These are phyloP conservation scores for Bombus balteatus DNA, from an alignment of 1,140 invertebrate species.

Conservation along the genomic window DNA sequence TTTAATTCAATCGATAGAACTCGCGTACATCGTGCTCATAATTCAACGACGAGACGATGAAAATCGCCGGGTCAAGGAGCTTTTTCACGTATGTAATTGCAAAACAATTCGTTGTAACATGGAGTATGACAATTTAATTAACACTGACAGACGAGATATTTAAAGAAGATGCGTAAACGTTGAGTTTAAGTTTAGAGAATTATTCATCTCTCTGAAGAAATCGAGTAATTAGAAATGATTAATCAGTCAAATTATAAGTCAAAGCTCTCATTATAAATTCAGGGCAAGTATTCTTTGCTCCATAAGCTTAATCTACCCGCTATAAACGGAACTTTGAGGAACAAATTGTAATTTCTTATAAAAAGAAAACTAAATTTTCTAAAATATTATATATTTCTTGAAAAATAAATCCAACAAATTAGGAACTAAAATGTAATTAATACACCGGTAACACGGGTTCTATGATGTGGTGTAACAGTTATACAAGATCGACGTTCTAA, in stretches of 20 bases:
- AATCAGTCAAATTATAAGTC: too few species aligned
- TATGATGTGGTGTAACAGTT: background rate
- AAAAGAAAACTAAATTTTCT: background rate
- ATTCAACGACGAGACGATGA: background rate
- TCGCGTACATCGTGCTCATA: background rate
- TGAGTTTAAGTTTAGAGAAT: background rate
- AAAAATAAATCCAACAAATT: background rate
- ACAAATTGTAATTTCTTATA: background rate
- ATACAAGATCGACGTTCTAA: background rate
- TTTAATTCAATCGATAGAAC: constrained; percentile 30
- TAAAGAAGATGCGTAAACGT: background rate
- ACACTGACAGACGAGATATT: background rate
- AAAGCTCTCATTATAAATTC: background rate
- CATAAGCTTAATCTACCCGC: too few species aligned
- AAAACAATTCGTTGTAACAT: background rate
- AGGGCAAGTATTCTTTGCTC: background rate
- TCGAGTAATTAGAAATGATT: too few species aligned
- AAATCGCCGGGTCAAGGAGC: background rate
- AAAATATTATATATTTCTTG: background rate
- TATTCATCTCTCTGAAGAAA: background rate
- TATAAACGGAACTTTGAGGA: background rate
- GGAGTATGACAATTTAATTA: background rate
- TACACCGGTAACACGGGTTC: background rate
- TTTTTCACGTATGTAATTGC: background rate
- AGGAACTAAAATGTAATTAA: background rate